Evolutionary conservation across 2,888 invertebrate genomes (phyloP), one percentile per base, ranked within the genome.

Genomic region (Aplocera efformata): DNA sequence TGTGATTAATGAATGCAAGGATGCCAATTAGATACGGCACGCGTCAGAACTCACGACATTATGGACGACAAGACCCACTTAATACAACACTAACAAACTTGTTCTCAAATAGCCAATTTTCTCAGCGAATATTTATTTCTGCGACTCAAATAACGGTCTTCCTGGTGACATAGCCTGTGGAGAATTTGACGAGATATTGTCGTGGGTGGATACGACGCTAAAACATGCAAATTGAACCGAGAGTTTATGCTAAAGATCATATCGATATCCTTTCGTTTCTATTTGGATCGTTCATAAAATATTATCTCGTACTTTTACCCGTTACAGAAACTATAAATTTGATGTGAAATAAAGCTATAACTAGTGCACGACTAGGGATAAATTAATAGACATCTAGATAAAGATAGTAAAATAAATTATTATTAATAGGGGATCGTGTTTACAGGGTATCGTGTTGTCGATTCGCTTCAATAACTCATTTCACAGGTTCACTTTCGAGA

Each of bases 401-500:
- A 42, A 55, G 42, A 48, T 51, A 48, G 47, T 17, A 28, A 35
- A 47, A 58, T 60, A 59, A 58, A 63, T 63, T 56, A 63, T 60
- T 57, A 63, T 61, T 56, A 63, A 68, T 66, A 58, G 54, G 42
- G 50, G 67, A 72, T 75, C 67, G 56, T 68, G 66, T 78, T 73
- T 68, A 60, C 69, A 63, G 58, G 62, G 72, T 79, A 75, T 78
- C 77, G 61, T 61, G 67, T 80, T 68, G 65, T 71, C 64, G 79
- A 72, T 72, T 69, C 76, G 82, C 79, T 78, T 85, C 77, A 78
- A 69, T 83, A 79, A 72, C 63, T 80, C 78, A 83, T 84, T 82
- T 83, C 82, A 73, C 80, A 77, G 76, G 79, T 80, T 84, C 79
- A 68, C 84, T 83, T 83, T 85, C 85, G 64, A 74, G 79, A 74